Evolutionary conservation across 2,888 invertebrate species (phyloP).

Genomic region (Spodoptera picta): DNA sequence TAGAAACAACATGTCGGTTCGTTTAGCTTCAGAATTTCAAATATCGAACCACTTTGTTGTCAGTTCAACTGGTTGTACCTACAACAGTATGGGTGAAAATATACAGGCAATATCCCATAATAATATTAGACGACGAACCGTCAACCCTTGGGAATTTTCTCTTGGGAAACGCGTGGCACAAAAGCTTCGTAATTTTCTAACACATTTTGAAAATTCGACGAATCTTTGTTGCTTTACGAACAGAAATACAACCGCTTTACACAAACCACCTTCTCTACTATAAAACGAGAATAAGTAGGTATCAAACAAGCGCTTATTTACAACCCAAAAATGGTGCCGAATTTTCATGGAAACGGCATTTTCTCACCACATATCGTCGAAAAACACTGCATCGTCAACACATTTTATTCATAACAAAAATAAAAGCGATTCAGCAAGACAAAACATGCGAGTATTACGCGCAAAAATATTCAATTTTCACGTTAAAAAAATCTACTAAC

Average conservation of each 20-base stretch:
- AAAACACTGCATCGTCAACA: constrained; percentile 40
- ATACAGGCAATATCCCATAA: constrained; percentile 1
- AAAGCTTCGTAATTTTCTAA: constrained; percentile 17
- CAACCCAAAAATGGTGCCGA: constrained; percentile 15
- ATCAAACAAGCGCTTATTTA: constrained; percentile 8
- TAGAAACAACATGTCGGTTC: not conserved
- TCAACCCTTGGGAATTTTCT: constrained; percentile 10
- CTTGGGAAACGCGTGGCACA: constrained; percentile 12
- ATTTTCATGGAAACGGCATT: constrained; percentile 18
- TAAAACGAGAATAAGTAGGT: constrained; percentile 15
- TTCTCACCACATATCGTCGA: constrained; percentile 6
- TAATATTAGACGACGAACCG: constrained; percentile 3
- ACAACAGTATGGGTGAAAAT: not conserved
- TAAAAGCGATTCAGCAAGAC: constrained; percentile 24
- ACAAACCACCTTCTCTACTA: constrained; percentile 3
- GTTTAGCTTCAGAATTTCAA: not conserved
- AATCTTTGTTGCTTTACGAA: constrained; percentile 1
- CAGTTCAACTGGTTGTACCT: constrained; percentile 4
- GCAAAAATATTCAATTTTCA: constrained; percentile 18
- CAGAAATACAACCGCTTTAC: constrained; percentile 1
- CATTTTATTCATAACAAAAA: constrained; percentile 50
- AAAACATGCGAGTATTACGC: constrained; percentile 30
- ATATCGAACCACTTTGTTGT: not conserved
- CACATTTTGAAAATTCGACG: constrained; percentile 20
- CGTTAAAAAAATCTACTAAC: constrained; percentile 49